phyloP scores from a whole-genome alignment of 2,797 vertebrate genomes.

The Hirundo rustica region DNA sequence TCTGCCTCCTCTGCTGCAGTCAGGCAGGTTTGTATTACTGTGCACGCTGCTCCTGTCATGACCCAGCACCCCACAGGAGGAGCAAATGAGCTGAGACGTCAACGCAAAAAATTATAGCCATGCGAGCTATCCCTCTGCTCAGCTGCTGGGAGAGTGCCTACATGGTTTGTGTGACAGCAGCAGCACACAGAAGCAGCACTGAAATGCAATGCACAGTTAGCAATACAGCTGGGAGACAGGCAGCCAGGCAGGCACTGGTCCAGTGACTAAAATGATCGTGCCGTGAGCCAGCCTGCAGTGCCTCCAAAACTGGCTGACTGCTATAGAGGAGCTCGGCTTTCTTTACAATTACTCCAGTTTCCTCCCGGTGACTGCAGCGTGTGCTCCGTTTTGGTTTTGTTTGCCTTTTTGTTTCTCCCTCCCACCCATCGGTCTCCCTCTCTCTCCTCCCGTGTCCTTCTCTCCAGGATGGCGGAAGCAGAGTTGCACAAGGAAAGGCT shows the following conservation, averaged over 20 bases:
- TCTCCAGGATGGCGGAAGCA: slow-evolving; percentile 96
- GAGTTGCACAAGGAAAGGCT: slow-evolving; percentile 97
- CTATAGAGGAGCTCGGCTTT: not conserved
- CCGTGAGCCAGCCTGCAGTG: slow-evolving; percentile 67
- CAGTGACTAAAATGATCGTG: slow-evolving; percentile 80
- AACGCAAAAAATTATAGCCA: slow-evolving; percentile 67
- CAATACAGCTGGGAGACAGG: slow-evolving; percentile 75
- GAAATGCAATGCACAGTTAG: slow-evolving; percentile 79
- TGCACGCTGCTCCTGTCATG: slow-evolving; percentile 39
- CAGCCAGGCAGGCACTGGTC: slow-evolving; percentile 79
- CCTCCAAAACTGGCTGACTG: slow-evolving; percentile 73
- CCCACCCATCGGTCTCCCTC: not conserved
- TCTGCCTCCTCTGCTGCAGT: not conserved
- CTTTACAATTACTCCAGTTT: slow-evolving; percentile 40
- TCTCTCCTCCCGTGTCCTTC: slow-evolving; percentile 72
- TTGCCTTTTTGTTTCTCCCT: not conserved
- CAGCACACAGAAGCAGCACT: slow-evolving; percentile 70
- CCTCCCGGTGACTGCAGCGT: slow-evolving; percentile 64
- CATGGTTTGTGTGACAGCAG: slow-evolving; percentile 80
- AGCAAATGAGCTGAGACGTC: slow-evolving; percentile 75
- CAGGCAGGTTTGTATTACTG: slow-evolving; percentile 21
- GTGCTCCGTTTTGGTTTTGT: not conserved
- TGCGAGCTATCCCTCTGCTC: slow-evolving; percentile 72
- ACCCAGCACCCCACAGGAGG: slow-evolving; percentile 77
- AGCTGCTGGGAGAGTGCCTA: slow-evolving; percentile 84